phyloP scores from a whole-genome alignment of 2,113 vertebrate species.

The Myotis brandtii region DNA sequence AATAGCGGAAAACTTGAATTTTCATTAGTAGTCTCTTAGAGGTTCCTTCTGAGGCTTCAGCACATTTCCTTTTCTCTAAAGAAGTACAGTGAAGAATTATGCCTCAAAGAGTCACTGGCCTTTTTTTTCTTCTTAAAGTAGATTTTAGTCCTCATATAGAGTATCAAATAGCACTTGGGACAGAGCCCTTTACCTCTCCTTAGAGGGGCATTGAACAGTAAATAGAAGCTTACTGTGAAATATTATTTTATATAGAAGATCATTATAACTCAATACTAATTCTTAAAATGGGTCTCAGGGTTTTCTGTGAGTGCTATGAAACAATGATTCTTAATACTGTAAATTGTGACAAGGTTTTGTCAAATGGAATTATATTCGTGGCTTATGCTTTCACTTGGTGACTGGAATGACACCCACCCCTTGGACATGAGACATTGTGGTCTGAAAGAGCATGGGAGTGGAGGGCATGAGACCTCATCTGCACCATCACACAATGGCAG shows the following conservation, averaged over 20 bases:
- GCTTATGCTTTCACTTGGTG: background rate
- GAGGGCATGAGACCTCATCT: background rate
- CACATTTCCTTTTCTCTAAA: conserved; percentile 33
- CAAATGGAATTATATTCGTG: background rate
- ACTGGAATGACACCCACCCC: background rate
- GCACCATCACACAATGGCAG: background rate
- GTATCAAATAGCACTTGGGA: conserved; percentile 24
- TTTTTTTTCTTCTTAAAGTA: conserved; percentile 8
- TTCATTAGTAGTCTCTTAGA: background rate
- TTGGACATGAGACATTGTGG: background rate
- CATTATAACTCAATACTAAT: background rate
- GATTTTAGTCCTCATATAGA: background rate
- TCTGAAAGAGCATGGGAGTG: background rate
- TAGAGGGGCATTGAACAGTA: background rate
- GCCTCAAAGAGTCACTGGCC: background rate
- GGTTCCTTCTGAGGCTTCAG: background rate
- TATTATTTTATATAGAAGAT: conserved; percentile 32
- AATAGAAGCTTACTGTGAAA: conserved; percentile 20
- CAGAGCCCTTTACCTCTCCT: conserved; percentile 24
- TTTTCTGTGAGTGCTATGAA: background rate
- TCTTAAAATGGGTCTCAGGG: background rate
- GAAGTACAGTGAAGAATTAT: background rate
- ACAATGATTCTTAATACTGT: conserved; percentile 17
- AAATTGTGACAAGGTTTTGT: background rate
- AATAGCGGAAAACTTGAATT: background rate